Conservation (phyloP, 2,113 vertebrate species). For the Scalopus aquaticus region DNA sequence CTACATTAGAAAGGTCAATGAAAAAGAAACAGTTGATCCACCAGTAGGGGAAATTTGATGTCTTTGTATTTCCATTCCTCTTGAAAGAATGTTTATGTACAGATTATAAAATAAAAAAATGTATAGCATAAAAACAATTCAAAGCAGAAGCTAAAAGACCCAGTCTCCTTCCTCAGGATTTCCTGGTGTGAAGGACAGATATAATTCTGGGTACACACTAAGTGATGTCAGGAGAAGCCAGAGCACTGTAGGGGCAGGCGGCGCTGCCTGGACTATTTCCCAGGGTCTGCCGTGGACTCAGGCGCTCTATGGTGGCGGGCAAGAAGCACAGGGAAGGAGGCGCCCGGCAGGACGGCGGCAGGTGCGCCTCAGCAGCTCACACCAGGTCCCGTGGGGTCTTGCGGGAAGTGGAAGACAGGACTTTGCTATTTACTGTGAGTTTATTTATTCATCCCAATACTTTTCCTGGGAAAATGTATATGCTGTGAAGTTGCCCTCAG, state of each 20-base stretch:
- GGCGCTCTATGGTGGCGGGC: fast-evolving
- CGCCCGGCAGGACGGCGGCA: fast-evolving
- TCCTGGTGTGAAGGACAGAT: background rate
- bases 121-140: background rate
- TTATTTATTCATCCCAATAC: background rate
- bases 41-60: background rate
- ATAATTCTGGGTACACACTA: background rate
- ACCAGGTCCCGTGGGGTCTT: fast-evolving
- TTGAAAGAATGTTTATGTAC: background rate
- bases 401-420: background rate
- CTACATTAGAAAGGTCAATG: background rate
- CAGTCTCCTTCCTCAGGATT: background rate
- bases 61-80: background rate
- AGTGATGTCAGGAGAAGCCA: background rate
- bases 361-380: too few relatives aligned
- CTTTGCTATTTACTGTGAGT: background rate
- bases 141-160: background rate
- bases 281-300: background rate
- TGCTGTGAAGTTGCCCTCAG: background rate
- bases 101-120: background rate
- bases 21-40: background rate
- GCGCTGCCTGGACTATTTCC: background rate
- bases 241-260: background rate
- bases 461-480: background rate
- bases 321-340: background rate